Base-by-base conservation (phyloP, 2,888 invertebrate genomes). In the Nudaria mundana region DNA sequence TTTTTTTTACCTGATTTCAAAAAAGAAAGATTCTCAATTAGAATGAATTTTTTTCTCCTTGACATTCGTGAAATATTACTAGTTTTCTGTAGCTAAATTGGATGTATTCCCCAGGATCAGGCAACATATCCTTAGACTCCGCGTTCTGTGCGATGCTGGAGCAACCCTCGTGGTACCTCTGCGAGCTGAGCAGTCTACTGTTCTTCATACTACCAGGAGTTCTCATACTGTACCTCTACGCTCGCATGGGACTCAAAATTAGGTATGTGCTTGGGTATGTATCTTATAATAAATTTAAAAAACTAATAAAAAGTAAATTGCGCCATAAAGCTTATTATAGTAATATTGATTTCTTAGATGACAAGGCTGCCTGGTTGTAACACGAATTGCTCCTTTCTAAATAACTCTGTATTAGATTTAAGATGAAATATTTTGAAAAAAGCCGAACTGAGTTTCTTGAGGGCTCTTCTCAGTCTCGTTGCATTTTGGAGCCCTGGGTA, bases 121-220 rank as follows among this genome's bases (percentile, higher is more conserved):
- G 86, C 5, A 87, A 85, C 61, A 56, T 71, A 0, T 86, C 87
- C 0, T 29, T 78, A 49, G 79, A 96, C 68, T 95, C 95, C 0
- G 96, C 95, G 0, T 94, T 95, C 79, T 97, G 96, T 71, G 94
- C 92, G 3, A 94, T 95, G 93, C 81, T 94, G 67, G 79, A 85
- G 50, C 70, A 82, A 59, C 89, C 91, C 0, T 90, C 91, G 5
- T 90, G 91, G 68, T 91, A 93, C 71, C 82, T 97, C 34, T 94
- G 95, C 69, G 96, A 97, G 80, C 76, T 95, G 41, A 96, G 96
- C 70, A 93, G 93, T 52, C 87, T 95, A 47, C 76, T 96, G 38
- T 97, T 97, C 83, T 97, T 97, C 86, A 88, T 96, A 25, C 84
- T 93, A 48, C 94, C 94, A 0, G 82, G 93, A 2, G 79, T 96